Percentiles rank a stretch among this genome's conserved stretches.
phyloP scores from a whole-genome alignment of 1,140 invertebrate genomes.

The Drosophila sechellia region DNA sequence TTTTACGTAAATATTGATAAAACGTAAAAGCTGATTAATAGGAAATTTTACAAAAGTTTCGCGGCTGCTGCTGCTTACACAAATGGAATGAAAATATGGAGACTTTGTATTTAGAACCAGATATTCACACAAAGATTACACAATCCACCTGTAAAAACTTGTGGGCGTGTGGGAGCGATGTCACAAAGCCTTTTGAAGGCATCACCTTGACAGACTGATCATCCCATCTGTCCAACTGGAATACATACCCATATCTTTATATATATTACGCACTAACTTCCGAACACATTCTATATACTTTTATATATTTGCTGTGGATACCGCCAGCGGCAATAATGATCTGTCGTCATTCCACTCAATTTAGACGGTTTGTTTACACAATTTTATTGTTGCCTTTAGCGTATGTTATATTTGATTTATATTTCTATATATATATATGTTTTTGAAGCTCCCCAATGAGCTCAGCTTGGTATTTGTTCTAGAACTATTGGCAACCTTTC shows the following conservation, averaged over 20 bases:
- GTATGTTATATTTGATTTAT: constrained; percentile 66
- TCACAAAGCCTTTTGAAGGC: constrained; percentile 45
- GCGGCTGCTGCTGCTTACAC: constrained; percentile 38
- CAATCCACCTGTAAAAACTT: constrained; percentile 50
- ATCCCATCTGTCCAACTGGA: constrained; percentile 25
- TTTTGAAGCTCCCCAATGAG: constrained; percentile 40
- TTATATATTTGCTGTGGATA: constrained; percentile 32
- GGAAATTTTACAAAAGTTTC: constrained; percentile 8
- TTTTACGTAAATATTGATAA: too few relatives aligned
- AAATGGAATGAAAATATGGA: constrained; percentile 32
- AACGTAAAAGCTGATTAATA: constrained; percentile 17
- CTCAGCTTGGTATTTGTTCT: constrained; percentile 60
- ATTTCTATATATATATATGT: constrained; percentile 37
- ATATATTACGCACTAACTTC: constrained; percentile 33
- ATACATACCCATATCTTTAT: constrained; percentile 6
- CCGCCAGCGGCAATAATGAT: constrained; percentile 21
- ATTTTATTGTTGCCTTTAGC: constrained; percentile 21
- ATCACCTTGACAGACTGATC: constrained; percentile 35
- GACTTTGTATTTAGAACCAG: constrained; percentile 21
- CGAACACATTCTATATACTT: constrained; percentile 29
- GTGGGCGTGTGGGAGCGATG: constrained; percentile 52
- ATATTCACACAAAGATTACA: constrained; percentile 21
- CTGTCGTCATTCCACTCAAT: constrained; percentile 51
- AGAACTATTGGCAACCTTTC: constrained; percentile 8
- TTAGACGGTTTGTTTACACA: constrained; percentile 49